Base-by-base conservation (phyloP, 1,140 invertebrate genomes). In the Thaumetopoea pityocampa region DNA sequence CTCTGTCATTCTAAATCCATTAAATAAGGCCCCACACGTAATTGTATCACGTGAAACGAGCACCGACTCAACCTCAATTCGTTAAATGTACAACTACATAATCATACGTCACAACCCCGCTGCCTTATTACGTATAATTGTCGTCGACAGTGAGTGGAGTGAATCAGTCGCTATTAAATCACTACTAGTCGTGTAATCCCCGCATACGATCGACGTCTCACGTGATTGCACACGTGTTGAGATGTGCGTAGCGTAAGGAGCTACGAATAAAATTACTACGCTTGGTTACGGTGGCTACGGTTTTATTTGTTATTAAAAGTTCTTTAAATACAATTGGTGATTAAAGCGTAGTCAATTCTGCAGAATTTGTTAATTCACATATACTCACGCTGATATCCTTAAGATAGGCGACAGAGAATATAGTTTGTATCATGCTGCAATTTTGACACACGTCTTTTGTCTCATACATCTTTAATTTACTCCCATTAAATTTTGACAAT, bases 121-220 rank as follows among this genome's bases (percentile, higher is more conserved):
- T 33, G 28, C 49, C 27, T 42, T 55, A 62, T 60, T 65, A 57
- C 49, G 50, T 50, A 34, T 58, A 51, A 62, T 51, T 48, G 49
- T 48, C 51, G 23, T 55, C 59, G 40, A 67, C 52, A 51, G 8
- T 48, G 51, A n/a, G n/a, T 23, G 20, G 16, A 35, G 16, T 27
- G 58, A 71, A 67, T 66, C 51, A 58, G 38, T 47, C 14, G 49
- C 63, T 68, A 67, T 74, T 70, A 68, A 74, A 74, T 74, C 68
- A 70, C 54, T 65, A 42, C 42, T 9, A 36, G 53, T 57, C 45
- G 53, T 58, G 55, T 76, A 65, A 63, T 55, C 51, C 50, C 20
- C 34, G 32, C 16, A 35, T 48, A 48, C 40, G 48, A 49, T 53
- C 42, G 43, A 44, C 43, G 35, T 24, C 46, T 47, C 38, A 24